Evolutionary conservation across 2,113 vertebrate genomes (phyloP).

Genomic region (Tauraco erythrolophus): DNA sequence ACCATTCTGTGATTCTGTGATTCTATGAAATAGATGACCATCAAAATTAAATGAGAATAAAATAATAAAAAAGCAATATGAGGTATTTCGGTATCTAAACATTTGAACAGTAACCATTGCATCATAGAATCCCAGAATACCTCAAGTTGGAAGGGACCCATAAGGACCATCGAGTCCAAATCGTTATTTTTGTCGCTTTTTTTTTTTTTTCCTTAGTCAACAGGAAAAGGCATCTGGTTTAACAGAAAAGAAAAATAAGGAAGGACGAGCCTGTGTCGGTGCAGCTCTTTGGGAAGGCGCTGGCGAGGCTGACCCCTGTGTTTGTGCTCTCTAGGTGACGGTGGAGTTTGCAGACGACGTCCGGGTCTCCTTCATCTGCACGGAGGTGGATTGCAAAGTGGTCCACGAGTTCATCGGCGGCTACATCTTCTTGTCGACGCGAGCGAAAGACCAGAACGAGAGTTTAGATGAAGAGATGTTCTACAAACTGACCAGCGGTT

Average conservation of each 20-base stretch:
- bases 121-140: not conserved
- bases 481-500: constrained; percentile 99
- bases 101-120: not conserved
- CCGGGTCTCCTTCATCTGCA: constrained; percentile 92
- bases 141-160: not conserved
- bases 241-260: fast-evolving
- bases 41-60: not conserved
- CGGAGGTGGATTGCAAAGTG: constrained; percentile 97
- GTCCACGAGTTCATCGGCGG: constrained; percentile 99
- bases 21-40: not conserved
- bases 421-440: constrained; percentile 97
- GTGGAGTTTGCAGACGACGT: constrained; percentile 97
- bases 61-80: not conserved
- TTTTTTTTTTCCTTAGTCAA: fast-evolving
- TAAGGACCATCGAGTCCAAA: too few species aligned
- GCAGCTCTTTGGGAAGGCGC: fast-evolving
- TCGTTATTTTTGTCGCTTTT: fast-evolving
- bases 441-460: constrained; percentile 98
- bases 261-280: fast-evolving
- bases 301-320: fast-evolving
- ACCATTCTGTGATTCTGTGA: too few species aligned
- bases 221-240: fast-evolving
- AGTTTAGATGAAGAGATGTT: constrained; percentile 99
- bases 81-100: not conserved
- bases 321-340: constrained; percentile 82